Evolutionary conservation across 2,797 vertebrate genomes (phyloP).

Genomic region (Choloepus didactylus): DNA sequence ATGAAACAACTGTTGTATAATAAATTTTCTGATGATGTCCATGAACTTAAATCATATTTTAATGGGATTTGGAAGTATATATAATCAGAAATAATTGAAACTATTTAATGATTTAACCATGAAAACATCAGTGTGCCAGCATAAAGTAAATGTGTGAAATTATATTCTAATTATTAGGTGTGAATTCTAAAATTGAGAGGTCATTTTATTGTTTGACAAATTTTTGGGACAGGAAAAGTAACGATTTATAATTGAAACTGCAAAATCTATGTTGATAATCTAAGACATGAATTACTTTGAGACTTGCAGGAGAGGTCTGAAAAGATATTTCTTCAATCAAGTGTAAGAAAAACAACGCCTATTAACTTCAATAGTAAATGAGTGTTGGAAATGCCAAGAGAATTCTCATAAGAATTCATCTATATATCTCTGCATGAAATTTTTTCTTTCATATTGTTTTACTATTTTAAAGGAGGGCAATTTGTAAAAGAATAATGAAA

Average conservation of each 20-base stretch:
- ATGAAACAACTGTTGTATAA: background rate
- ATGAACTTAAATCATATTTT: conserved; percentile 51
- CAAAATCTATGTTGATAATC: background rate
- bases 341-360: conserved; percentile 52
- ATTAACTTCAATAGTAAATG: conserved; percentile 37
- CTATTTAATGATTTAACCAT: conserved; percentile 46
- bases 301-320: background rate
- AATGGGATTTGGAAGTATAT: conserved; percentile 16
- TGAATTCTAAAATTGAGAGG: conserved; percentile 49
- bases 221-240: background rate
- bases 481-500: background rate
- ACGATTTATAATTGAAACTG: conserved; percentile 63
- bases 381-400: conserved; percentile 44
- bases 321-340: conserved; percentile 1
- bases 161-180: conserved; percentile 52
- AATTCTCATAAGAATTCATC: background rate
- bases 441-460: background rate
- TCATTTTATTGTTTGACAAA: conserved; percentile 54
- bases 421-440: background rate
- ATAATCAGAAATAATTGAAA: conserved; percentile 41
- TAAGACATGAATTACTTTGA: background rate
- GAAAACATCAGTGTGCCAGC: conserved; percentile 38
- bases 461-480: background rate
- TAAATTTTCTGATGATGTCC: background rate
- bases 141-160: conserved; percentile 58